These are phyloP conservation scores for Phymorhynchus buccinoides DNA, from an alignment of 1,140 invertebrate genomes.

Conservation along the genomic window DNA sequence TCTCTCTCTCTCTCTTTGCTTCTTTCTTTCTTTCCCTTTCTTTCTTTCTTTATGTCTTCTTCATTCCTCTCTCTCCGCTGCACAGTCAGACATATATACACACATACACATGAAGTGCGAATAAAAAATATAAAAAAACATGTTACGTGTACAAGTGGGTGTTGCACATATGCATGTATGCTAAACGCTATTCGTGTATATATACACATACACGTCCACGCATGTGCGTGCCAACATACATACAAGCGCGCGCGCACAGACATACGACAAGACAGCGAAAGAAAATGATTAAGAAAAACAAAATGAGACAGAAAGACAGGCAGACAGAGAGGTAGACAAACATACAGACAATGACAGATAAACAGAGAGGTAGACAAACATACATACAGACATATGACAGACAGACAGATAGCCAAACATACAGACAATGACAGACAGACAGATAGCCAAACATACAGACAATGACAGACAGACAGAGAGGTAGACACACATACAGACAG, in stretches of 20 bases:
- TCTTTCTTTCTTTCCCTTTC: background rate
- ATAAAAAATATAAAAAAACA: too few species aligned
- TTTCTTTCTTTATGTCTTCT: background rate
- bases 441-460: background rate
- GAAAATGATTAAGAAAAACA: too few species aligned
- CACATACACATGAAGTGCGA: background rate
- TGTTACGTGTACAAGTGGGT: too few species aligned
- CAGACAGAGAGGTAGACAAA: too few species aligned
- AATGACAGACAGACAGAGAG: background rate
- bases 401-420: background rate
- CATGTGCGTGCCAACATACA: background rate
- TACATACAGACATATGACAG: background rate
- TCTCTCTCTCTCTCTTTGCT: background rate
- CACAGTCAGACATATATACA: background rate
- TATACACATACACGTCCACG: background rate
- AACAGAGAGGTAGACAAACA: too few species aligned
- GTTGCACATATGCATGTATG: background rate
- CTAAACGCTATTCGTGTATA: background rate
- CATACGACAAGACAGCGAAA: too few species aligned
- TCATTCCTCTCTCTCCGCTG: background rate
- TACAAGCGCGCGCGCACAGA: background rate
- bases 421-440: too few species aligned
- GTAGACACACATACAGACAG: background rate
- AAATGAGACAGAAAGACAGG: too few species aligned
- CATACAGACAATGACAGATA: too few species aligned